Percentiles rank a stretch among this genome's conserved stretches.
Conservation (phyloP, 30 jellyfish, hydroid and myxozoan genomes). For the Aurelia coerulea region DNA sequence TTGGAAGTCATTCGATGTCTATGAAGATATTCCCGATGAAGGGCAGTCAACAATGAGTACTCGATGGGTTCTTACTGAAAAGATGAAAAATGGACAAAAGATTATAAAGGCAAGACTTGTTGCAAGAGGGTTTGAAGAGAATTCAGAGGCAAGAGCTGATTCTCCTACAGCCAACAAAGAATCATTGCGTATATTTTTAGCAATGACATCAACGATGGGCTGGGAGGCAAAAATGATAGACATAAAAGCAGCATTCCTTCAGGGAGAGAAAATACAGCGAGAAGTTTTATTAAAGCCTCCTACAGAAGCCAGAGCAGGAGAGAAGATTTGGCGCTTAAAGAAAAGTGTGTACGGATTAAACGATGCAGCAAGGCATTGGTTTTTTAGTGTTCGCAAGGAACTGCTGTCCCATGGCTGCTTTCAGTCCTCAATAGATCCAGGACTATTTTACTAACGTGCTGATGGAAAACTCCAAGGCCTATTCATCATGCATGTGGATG, state of each 20-base stretch:
- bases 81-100: neutral
- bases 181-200: slow-evolving; percentile 29
- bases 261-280: slow-evolving; percentile 39
- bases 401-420: slow-evolving; percentile 31
- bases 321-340: slow-evolving; percentile 37
- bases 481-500: neutral
- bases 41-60: too few relatives aligned
- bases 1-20: too few relatives aligned
- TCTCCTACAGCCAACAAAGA: slow-evolving; percentile 45
- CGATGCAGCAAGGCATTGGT: slow-evolving; percentile 29
- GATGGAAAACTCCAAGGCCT: slow-evolving; percentile 17
- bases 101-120: too few relatives aligned
- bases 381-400: slow-evolving; percentile 25
- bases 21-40: too few relatives aligned
- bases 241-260: slow-evolving; percentile 57
- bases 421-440: slow-evolving; percentile 35
- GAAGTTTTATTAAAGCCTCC: slow-evolving; percentile 44
- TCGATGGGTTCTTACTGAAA: too few relatives aligned
- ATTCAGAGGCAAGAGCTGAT: slow-evolving; percentile 18
- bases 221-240: neutral
- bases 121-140: too few relatives aligned
- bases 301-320: slow-evolving; percentile 16
- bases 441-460: slow-evolving; percentile 1
- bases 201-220: slow-evolving; percentile 13
- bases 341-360: slow-evolving; percentile 22